Percentiles rank a stretch among this genome's conserved stretches.
These are phyloP conservation scores for Brachystomella parvula DNA, from an alignment of 1,140 invertebrate species.

Conservation along the genomic window DNA sequence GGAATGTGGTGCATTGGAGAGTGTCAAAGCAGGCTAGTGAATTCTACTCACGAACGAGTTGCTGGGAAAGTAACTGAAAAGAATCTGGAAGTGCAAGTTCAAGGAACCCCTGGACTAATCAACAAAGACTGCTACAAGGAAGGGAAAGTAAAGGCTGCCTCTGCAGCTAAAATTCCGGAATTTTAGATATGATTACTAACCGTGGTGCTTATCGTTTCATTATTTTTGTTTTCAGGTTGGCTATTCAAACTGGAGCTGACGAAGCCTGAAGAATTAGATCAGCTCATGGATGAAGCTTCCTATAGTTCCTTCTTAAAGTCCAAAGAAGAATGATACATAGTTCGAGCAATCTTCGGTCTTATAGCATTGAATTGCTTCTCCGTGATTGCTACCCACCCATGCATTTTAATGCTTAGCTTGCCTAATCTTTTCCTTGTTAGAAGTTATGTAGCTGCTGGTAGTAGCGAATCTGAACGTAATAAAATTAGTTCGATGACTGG, in stretches of 20 bases:
- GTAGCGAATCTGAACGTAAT: no score
- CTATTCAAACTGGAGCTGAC: conserved; percentile 79
- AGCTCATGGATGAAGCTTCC: conserved; percentile 74
- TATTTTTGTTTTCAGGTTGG: conserved; percentile 65
- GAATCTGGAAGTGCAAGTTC: conserved; percentile 72
- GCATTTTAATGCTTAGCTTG: no score
- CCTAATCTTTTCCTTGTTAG: no score
- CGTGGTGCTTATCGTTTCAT: no score
- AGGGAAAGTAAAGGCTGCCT: conserved; percentile 48
- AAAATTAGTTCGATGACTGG: no score
- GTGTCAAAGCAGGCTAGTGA: conserved; percentile 96
- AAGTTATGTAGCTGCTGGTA: no score
- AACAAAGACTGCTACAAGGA: conserved; percentile 90
- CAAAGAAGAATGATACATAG: not conserved
- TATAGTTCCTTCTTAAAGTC: conserved; percentile 77
- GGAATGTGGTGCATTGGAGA: conserved; percentile 90
- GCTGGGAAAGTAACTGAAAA: conserved; percentile 78
- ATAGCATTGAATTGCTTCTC: not conserved
- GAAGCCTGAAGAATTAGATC: conserved; percentile 64
- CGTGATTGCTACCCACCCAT: no score
- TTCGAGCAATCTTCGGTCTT: not conserved
- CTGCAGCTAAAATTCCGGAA: not conserved
- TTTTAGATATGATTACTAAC: not conserved
- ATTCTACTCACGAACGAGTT: conserved; percentile 82
- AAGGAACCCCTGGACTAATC: conserved; percentile 72